phyloP scores from a whole-genome alignment of 2,113 vertebrate genomes.

The Centropus unirufus region DNA sequence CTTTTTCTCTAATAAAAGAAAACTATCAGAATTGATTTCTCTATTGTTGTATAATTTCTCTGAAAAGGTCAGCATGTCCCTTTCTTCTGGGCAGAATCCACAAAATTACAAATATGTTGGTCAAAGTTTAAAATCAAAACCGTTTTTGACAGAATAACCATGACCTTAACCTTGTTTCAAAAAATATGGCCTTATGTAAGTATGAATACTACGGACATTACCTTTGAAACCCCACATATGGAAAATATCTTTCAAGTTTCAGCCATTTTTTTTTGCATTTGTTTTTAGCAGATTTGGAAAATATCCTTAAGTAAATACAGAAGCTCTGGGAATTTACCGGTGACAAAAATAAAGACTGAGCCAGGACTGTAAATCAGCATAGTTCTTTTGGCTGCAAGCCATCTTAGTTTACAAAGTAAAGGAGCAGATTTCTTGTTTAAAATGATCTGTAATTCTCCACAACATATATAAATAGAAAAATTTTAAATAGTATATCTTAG shows the following conservation, averaged over 20 bases:
- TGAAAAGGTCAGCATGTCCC: slow-evolving; percentile 60
- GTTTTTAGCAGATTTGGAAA: not conserved
- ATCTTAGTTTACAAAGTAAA: not conserved
- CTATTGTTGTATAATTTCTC: not conserved
- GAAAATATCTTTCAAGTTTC: not conserved
- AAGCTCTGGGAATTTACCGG: not conserved
- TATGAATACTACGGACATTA: not conserved
- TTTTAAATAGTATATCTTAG: not conserved
- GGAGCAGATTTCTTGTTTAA: not conserved
- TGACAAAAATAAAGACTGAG: not conserved
- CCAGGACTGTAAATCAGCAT: not conserved
- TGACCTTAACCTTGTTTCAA: not conserved
- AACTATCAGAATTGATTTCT: slow-evolving; percentile 15
- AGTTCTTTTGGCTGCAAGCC: not conserved
- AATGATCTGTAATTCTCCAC: not conserved
- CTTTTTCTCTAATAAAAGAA: not conserved
- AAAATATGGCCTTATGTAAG: not conserved
- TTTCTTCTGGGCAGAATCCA: not conserved
- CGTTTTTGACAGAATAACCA: not conserved
- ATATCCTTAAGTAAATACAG: not conserved
- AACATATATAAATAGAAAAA: not conserved
- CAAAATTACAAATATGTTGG: not conserved
- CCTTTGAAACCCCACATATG: not conserved
- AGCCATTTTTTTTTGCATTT: not conserved
- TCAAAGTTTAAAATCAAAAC: slow-evolving; percentile 7